Evolutionary conservation across 2,113 vertebrate species (phyloP), one percentile per base, ranked within the genome.

Genomic region (Pluvialis apricaria): DNA sequence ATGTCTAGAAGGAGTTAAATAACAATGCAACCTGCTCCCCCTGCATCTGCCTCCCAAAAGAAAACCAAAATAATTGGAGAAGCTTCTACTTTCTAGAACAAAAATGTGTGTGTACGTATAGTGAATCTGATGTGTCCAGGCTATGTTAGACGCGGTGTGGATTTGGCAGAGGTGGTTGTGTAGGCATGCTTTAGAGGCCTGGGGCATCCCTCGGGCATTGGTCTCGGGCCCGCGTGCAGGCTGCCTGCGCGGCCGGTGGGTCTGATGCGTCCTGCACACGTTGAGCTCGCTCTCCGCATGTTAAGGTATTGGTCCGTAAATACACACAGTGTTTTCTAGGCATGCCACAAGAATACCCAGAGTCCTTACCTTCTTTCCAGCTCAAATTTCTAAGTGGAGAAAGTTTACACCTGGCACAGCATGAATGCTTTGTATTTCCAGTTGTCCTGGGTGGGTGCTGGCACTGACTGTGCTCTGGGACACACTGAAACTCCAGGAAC

Each of bases 141-240:
- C 68, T 77, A 1, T 11, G 54, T 22, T 45, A 13, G 51, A 17
- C 5, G 4, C 24, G 1, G 57, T 1, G 9, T 8, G 34, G 55
- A 10, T 66, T 17, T 52, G 36, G 11, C 34, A 3, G 9, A 3
- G 4, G 2, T 14, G 8, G 32, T 5, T 15, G 34, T 32, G 26
- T 40, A 1, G 20, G 5, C 13, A 1, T 20, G 5, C 11, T 28
- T 9, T 5, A 0, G 1, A 3, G 65, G 11, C 70, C 42, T 8
- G 4, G 6, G 55, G 36, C 36, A 10, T 62, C 58, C 49, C 44
- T 4, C 1, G 29, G 22, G 5, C 5, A 2, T 34, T 52, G 36
- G 29, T 52, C 54, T 25, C 13, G 49, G 49, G 49, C 49, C 12
- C 49, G 24, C 22, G 22, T 13, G 24, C 34, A 31, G 55, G 66